phyloP scores from a whole-genome alignment of 2,797 vertebrate genomes.

The Pangasius larnaudii region DNA sequence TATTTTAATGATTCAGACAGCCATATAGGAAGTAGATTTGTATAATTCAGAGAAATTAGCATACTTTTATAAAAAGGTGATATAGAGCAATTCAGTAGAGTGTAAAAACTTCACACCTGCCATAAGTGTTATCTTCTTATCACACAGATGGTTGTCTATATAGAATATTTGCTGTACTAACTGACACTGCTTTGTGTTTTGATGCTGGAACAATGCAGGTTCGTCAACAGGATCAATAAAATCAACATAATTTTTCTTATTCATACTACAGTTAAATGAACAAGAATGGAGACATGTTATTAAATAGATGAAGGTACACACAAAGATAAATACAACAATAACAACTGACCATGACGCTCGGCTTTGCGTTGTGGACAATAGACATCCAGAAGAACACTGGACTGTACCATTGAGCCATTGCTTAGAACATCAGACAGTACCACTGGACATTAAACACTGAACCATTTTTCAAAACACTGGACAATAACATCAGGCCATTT shows the following conservation, averaged over 20 bases:
- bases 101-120: not conserved
- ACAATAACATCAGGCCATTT: not conserved
- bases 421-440: not conserved
- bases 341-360: not conserved
- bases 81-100: not conserved
- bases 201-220: not conserved
- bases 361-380: not conserved
- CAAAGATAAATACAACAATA: not conserved
- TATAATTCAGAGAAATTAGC: not conserved
- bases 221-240: not conserved
- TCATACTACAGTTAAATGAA: not conserved
- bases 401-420: not conserved
- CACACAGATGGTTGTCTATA: not conserved
- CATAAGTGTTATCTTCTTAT: not conserved
- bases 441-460: not conserved
- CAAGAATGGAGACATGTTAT: not conserved
- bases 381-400: not conserved
- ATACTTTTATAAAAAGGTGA: not conserved
- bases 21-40: not conserved
- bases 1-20: not conserved
- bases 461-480: not conserved
- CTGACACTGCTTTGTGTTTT: not conserved
- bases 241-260: not conserved
- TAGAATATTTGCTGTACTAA: not conserved
- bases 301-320: not conserved